Evolutionary conservation across 2,797 vertebrate genomes (phyloP), one percentile per base, ranked within the genome.

Genomic region (Sparidentex hasta): DNA sequence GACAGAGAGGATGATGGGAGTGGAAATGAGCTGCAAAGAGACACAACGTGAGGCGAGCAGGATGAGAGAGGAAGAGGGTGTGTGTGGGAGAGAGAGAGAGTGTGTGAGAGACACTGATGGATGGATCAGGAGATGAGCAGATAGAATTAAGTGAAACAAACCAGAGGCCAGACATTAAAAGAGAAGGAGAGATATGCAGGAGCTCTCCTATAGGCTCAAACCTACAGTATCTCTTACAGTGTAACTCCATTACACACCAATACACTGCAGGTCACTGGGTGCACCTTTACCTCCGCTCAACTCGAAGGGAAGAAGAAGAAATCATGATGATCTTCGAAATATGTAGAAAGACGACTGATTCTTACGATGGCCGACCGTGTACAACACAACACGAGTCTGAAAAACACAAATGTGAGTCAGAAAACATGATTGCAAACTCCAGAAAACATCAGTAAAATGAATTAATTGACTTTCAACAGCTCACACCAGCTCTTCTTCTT

Each of bases 101-200:
- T n/a, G 73, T 50, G 74, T n/a, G 76, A 63, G 55, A 83, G 82
- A 88, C 76, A 84, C 59, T 88, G 91, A 90, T 85, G 87, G 88
- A 91, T 89, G 76, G 81, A 81, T 87, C 65, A 86, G 71, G 86
- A 88, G 82, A 88, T 81, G 85, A 43, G 80, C 72, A 92, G 90
- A 92, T 84, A 89, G 81, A 91, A 90, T 89, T 81, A 88, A 90
- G 84, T 87, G 85, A 91, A 86, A 90, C 86, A 88, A 90, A 89
- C 89, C 90, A 91, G 89, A 85, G 73, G 20, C 17, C 44, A 86
- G 86, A 91, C 86, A 78, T 88, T 88, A 82, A 79, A 78, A 75
- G 81, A 85, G 82, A 82, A 29, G 51, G 47, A 57, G 67, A 51
- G 75, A 73, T 18, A 50, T 51, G 59, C 47, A 62, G 63, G 55